A percentile compares a stretch with the other conserved stretches of the same genome.
These are phyloP conservation scores for Vesta saturnalis DNA, from an alignment of 2,888 invertebrate genomes.

Conservation along the genomic window DNA sequence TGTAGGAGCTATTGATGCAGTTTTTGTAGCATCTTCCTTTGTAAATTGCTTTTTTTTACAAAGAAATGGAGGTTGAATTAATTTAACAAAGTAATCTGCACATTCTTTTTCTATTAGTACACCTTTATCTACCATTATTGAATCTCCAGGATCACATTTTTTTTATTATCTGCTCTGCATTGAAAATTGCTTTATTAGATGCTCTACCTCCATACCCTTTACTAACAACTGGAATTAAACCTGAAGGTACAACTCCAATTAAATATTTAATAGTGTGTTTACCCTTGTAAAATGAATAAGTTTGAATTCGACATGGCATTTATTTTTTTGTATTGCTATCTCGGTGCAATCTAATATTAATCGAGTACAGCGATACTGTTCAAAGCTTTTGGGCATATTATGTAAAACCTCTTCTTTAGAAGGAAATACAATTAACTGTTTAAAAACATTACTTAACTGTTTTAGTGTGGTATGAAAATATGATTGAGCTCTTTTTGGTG, in stretches of 20 bases:
- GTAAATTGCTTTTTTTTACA: constrained; percentile 7
- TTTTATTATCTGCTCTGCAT: not conserved
- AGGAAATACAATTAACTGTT: constrained; percentile 5
- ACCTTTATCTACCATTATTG: constrained; percentile 13
- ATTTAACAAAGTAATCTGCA: constrained; percentile 3
- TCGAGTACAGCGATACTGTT: not conserved
- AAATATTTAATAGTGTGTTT: constrained; percentile 3
- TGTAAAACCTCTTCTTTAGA: not conserved
- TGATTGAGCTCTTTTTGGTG: not conserved
- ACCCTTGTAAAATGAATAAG: constrained; percentile 1
- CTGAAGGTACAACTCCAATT: constrained; percentile 10
- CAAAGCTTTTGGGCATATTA: constrained; percentile 7
- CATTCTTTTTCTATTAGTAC: constrained; percentile 6
- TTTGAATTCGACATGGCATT: not conserved
- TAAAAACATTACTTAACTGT: not conserved
- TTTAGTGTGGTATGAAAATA: constrained; percentile 1
- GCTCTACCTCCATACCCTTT: constrained; percentile 5
- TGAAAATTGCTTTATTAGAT: constrained; percentile 5
- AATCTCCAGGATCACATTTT: not conserved
- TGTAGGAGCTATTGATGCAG: constrained; percentile 5
- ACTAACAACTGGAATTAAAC: not conserved
- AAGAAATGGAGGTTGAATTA: constrained; percentile 11
- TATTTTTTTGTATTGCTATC: constrained; percentile 1
- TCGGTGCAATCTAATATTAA: constrained; percentile 11
- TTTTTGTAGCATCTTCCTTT: not conserved